These are phyloP conservation scores for Leptopilina boulardi DNA, from an alignment of 1,140 invertebrate species.

Conservation along the genomic window DNA sequence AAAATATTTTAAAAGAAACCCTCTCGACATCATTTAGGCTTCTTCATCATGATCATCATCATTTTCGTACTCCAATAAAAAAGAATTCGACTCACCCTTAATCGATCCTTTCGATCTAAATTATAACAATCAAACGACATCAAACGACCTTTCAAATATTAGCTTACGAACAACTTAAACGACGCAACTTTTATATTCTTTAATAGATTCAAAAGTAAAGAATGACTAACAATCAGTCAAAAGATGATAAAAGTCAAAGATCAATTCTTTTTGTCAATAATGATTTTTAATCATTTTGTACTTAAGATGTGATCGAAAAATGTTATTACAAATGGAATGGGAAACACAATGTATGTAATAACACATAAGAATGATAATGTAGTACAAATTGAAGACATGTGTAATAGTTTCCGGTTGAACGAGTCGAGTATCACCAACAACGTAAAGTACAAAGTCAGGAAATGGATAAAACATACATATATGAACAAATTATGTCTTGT, in stretches of 20 bases:
- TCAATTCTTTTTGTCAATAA: too few species aligned
- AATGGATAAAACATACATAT: background rate
- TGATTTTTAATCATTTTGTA: too few species aligned
- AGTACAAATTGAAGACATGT: background rate
- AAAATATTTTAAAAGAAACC: background rate
- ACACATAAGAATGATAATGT: background rate
- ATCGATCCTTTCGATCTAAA: background rate
- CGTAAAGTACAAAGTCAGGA: background rate
- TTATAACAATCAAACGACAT: background rate
- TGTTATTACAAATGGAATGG: too few species aligned
- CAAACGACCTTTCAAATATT: background rate
- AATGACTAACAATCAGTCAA: too few species aligned
- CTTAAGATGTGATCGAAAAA: too few species aligned
- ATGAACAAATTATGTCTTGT: background rate
- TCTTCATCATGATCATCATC: background rate
- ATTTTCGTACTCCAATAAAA: background rate
- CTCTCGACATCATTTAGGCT: background rate
- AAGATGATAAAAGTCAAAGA: too few species aligned
- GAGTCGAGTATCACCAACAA: background rate
- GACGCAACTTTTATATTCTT: too few species aligned
- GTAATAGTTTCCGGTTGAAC: conserved; percentile 1
- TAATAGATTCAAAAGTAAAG: too few species aligned
- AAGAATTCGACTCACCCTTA: background rate
- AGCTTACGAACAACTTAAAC: background rate
- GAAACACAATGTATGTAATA: background rate